Evolutionary conservation across 2,797 vertebrate species (phyloP).

Genomic region (Knipowitschia caucasica): DNA sequence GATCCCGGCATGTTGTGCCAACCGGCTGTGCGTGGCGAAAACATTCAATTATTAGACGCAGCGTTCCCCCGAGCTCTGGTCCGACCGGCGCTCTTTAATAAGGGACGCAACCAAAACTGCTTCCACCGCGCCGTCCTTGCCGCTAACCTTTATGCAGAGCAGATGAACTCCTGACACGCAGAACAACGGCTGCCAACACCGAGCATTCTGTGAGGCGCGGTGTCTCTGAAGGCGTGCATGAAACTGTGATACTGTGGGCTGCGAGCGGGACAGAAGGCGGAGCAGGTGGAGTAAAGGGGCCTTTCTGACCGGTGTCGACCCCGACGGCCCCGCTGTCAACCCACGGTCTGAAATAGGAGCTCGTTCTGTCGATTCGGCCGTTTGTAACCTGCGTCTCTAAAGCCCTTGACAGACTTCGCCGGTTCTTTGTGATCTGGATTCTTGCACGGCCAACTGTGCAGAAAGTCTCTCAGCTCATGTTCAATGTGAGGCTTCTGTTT

Average conservation of each 20-base stretch:
- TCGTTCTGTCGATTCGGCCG: slow-evolving; percentile 16
- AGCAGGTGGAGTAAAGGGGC: slow-evolving; percentile 57
- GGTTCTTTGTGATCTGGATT: neutral
- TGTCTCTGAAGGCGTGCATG: neutral
- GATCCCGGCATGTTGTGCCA: slow-evolving; percentile 38
- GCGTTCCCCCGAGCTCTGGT: slow-evolving; percentile 36
- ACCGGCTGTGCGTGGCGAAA: slow-evolving; percentile 56
- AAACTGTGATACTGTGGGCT: slow-evolving; percentile 30
- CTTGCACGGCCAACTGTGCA: neutral
- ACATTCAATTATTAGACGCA: slow-evolving; percentile 71
- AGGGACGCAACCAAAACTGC: slow-evolving; percentile 59
- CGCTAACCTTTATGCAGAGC: slow-evolving; percentile 78
- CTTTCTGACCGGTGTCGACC: slow-evolving; percentile 54
- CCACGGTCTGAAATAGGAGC: slow-evolving; percentile 11
- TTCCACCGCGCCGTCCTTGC: slow-evolving; percentile 66
- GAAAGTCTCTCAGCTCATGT: neutral
- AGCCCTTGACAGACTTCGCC: slow-evolving; percentile 2
- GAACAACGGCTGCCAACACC: slow-evolving; percentile 29
- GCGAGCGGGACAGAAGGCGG: slow-evolving; percentile 49
- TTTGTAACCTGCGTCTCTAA: slow-evolving; percentile 16
- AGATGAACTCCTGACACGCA: slow-evolving; percentile 61
- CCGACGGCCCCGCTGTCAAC: slow-evolving; percentile 40
- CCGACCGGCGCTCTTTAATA: slow-evolving; percentile 67
- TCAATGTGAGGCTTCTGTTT: neutral
- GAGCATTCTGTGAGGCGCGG: slow-evolving; percentile 31